Base-by-base conservation (phyloP, 2,888 invertebrate species). In the Dynastes tityus region DNA sequence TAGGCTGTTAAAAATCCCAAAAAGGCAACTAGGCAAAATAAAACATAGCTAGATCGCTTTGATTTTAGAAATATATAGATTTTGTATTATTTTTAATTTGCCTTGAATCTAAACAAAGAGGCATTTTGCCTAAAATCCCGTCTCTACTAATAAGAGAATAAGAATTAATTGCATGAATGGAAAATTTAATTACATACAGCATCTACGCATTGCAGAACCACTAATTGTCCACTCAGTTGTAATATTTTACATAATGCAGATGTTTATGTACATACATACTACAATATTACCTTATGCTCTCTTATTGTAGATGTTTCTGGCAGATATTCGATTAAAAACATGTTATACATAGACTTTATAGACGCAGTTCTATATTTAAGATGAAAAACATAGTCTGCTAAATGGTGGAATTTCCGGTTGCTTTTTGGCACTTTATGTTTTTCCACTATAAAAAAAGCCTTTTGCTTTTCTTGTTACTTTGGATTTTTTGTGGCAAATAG, bases 401-500 rank as follows among this genome's bases (percentile, higher is more conserved):
- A 27, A 68, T 53, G 9, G 51, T 68, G 68, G 68, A 49, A 68
- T 29, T 68, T 68, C 68, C 68, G 68, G 68, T 68, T 51, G 16
- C 27, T 27, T 51, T 51, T 29, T 51, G 51, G 49, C 49, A 51
- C 51, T 51, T 16, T 16, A 40, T 55, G 3, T 22, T 55, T 22
- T 55, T 6, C 8, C 6, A 16, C 2, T 6, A 16, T 16, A 16
- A 22, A 63, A 63, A 63, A 63, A 1, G n/a, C 11, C 3, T 45
- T 58, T 58, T 58, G 9, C 9, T 58, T 22, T 63, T 8, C 11
- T 37, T 32, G 11, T 13, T 29, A 11, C 13, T 29, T 63, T 63
- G 13, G 5, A 37, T 32, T 63, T 29, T 63, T 29, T 63, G n/a
- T 3, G 11, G 11, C 29, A 63, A 63, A 63, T 37, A 63, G 32